phyloP scores from a whole-genome alignment of 2,113 vertebrate species.

The Oceanites oceanicus region DNA sequence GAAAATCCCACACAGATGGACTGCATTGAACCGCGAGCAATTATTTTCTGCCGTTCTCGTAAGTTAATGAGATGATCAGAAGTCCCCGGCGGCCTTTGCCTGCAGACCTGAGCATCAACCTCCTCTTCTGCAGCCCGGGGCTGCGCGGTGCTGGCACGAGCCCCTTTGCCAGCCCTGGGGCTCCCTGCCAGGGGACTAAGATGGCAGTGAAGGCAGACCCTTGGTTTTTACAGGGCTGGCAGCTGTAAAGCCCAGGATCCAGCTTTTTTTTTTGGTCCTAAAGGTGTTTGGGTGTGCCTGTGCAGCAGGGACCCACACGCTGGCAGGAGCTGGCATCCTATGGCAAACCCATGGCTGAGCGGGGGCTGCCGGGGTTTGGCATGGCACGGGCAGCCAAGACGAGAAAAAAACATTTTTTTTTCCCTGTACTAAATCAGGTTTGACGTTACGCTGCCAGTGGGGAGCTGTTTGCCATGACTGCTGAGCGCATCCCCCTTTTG shows the following conservation, averaged over 20 bases:
- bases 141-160: not conserved
- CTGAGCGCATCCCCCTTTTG: not conserved
- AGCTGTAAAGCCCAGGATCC: not conserved
- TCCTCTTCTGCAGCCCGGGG: not conserved
- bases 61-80: slow-evolving; percentile 64
- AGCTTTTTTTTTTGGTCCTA: not conserved
- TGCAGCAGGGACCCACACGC: accelerated
- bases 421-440: accelerated
- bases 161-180: not conserved
- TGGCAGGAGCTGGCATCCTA: not conserved
- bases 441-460: accelerated
- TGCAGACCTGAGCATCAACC: not conserved
- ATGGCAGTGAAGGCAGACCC: not conserved
- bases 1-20: slow-evolving; percentile 71
- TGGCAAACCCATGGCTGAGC: not conserved
- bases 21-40: slow-evolving; percentile 50
- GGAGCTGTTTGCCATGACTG: accelerated
- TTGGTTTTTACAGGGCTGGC: not conserved
- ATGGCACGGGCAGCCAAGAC: accelerated
- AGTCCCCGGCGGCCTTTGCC: not conserved
- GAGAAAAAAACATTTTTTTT: accelerated
- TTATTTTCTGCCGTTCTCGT: slow-evolving; percentile 49
- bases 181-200: not conserved
- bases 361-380: accelerated
- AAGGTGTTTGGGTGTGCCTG: not conserved